Conservation (phyloP, 2,113 vertebrate genomes). For the Chloropsis cyanopogon region DNA sequence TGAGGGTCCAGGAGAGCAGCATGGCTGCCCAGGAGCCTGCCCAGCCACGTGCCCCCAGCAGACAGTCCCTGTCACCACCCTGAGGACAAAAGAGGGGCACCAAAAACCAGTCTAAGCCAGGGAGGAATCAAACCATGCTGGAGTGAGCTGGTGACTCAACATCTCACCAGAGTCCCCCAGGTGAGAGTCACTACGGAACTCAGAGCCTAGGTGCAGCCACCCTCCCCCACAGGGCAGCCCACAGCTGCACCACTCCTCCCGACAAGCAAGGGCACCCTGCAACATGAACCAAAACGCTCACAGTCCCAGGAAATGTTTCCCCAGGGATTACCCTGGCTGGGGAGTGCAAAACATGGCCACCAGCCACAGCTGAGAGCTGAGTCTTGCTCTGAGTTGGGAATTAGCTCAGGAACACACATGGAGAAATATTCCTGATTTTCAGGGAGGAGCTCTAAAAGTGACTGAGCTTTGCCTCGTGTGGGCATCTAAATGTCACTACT, state of each 20-base stretch:
- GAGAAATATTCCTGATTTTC: background rate
- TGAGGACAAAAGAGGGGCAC: background rate
- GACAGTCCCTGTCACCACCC: background rate
- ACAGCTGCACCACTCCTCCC: background rate
- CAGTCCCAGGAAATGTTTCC: background rate
- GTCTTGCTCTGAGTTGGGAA: background rate
- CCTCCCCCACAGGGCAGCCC: background rate
- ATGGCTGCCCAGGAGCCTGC: background rate
- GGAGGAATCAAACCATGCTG: background rate
- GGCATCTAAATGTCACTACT: background rate
- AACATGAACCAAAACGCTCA: background rate
- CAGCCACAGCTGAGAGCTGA: background rate
- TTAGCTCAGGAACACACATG: background rate
- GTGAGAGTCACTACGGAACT: background rate
- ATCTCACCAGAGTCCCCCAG: background rate
- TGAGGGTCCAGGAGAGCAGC: background rate
- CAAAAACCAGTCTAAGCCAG: background rate
- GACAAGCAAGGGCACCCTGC: background rate
- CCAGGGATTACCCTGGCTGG: background rate
- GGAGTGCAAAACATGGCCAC: background rate
- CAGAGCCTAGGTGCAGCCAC: background rate
- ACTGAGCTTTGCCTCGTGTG: background rate
- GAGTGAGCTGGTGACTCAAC: background rate
- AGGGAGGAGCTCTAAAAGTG: background rate
- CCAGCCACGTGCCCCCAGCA: rapidly evolving